phyloP scores from a whole-genome alignment of 2,888 invertebrate genomes.

The Aphodius granarius region DNA sequence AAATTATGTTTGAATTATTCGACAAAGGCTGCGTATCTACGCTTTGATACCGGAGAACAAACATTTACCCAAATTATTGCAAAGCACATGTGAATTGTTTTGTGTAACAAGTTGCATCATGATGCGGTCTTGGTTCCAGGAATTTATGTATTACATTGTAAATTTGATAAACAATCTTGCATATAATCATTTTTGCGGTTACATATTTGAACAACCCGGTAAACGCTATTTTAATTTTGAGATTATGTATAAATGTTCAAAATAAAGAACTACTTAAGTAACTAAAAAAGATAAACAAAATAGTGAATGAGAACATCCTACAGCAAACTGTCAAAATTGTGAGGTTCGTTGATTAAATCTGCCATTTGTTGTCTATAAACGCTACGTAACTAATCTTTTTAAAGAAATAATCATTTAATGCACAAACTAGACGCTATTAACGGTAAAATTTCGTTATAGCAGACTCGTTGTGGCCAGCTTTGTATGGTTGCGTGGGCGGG shows the following conservation, averaged over 20 bases:
- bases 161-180: background rate
- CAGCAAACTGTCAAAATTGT: too few relatives aligned
- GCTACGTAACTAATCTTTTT: background rate
- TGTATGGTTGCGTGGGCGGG: slow-evolving; percentile 10
- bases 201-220: background rate
- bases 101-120: background rate
- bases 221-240: background rate
- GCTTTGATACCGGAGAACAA: background rate
- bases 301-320: background rate
- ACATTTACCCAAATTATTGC: background rate
- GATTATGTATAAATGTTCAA: background rate
- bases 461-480: background rate
- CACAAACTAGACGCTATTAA: background rate
- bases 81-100: background rate
- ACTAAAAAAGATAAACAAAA: too few relatives aligned
- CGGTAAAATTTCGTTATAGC: background rate
- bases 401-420: background rate
- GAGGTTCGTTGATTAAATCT: too few relatives aligned
- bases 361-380: background rate
- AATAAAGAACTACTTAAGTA: background rate
- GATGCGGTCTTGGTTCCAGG: background rate
- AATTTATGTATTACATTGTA: background rate
- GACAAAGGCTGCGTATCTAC: too few relatives aligned
- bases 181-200: background rate
- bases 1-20: too few relatives aligned